These are phyloP conservation scores for Drosophila pseudoananassae DNA, from an alignment of 1,140 invertebrate genomes.

Conservation along the genomic window DNA sequence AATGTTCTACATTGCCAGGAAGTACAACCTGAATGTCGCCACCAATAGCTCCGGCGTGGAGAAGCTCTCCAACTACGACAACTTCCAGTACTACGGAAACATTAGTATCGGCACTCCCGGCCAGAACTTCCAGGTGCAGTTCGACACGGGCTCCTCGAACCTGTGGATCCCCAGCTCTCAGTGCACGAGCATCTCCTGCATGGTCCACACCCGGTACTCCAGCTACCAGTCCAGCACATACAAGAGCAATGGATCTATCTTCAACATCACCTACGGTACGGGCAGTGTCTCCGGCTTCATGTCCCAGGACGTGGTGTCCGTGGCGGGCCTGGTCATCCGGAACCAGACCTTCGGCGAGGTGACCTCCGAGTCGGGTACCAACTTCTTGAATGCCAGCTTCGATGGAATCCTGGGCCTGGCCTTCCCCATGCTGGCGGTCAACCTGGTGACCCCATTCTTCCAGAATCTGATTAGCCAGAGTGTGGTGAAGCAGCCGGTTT, in stretches of 20 bases:
- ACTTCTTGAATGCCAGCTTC: constrained; percentile 96
- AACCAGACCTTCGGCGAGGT: constrained; percentile 99
- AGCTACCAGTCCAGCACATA: constrained; percentile 93
- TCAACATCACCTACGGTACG: constrained; percentile 97
- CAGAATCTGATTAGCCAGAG: constrained; percentile 96
- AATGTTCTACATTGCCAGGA: constrained; percentile 2
- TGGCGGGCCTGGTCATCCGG: constrained; percentile 88
- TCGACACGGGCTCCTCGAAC: constrained; percentile 99
- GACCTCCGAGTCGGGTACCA: constrained; percentile 93
- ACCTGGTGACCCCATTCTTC: constrained; percentile 96
- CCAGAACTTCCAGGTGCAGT: constrained; percentile 97
- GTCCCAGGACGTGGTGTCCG: constrained; percentile 92
- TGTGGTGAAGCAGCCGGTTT: constrained; percentile 90
- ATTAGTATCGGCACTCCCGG: constrained; percentile 96
- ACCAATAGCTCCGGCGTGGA: constrained; percentile 13
- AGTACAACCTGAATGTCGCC: constrained; percentile 13
- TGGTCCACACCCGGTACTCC: constrained; percentile 93
- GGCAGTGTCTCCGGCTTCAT: constrained; percentile 97
- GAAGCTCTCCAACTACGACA: constrained; percentile 9
- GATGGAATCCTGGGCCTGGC: constrained; percentile 98
- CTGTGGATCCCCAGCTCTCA: constrained; percentile 98
- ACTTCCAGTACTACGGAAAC: constrained; percentile 97
- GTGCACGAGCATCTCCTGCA: constrained; percentile 93
- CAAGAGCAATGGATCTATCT: constrained; percentile 93
- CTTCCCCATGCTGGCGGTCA: constrained; percentile 94